Evolutionary conservation across 2,113 vertebrate genomes (phyloP).

Genomic region (Talpa occidentalis): DNA sequence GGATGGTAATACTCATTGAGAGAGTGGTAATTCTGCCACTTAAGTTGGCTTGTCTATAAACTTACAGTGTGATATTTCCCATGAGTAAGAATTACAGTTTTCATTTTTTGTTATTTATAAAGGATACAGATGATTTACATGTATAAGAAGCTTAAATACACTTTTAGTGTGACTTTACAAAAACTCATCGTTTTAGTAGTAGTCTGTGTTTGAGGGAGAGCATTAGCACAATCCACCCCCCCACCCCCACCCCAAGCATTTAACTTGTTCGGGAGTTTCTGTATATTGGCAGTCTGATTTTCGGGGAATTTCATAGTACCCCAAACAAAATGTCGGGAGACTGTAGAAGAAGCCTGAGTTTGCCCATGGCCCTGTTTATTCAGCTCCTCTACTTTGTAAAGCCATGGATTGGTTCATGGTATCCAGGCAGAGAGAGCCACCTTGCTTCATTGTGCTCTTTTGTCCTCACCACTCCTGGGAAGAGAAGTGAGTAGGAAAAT

Average conservation of each 20-base stretch:
- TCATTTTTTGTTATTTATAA: constrained; percentile 31
- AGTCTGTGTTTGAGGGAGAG: not conserved
- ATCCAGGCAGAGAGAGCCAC: not conserved
- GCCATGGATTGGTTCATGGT: not conserved
- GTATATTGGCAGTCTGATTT: not conserved
- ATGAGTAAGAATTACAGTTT: constrained; percentile 31
- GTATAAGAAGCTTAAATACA: constrained; percentile 5
- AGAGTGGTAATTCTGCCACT: not conserved
- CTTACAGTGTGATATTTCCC: not conserved
- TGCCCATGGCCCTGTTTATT: not conserved
- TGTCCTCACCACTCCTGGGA: not conserved
- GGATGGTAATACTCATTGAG: not conserved
- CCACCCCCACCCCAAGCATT: too few relatives aligned
- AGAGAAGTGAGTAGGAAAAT: not conserved
- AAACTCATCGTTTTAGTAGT: not conserved
- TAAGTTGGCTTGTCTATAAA: not conserved
- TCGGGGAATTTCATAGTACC: not conserved
- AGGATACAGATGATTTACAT: not conserved
- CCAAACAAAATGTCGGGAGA: not conserved
- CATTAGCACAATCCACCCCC: not conserved
- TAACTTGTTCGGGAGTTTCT: constrained; percentile 20
- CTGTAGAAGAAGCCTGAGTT: not conserved
- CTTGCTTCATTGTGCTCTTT: not conserved
- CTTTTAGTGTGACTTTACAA: not conserved
- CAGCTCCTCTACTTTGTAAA: not conserved